These are phyloP conservation scores for Ellobium chinense DNA, from an alignment of 2,888 invertebrate species.

Conservation along the genomic window DNA sequence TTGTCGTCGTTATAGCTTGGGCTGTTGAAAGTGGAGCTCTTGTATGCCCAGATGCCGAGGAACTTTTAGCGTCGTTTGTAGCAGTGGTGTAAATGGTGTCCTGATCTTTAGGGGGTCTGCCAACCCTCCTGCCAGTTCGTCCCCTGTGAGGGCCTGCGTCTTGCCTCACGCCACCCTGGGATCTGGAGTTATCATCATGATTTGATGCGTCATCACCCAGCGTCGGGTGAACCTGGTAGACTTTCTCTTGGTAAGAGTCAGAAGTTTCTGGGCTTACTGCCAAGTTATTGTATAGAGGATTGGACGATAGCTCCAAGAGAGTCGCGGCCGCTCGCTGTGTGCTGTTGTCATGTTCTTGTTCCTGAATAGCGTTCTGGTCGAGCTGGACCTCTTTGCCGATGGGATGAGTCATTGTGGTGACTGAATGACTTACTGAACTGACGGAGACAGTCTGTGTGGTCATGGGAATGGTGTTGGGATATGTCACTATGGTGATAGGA, in stretches of 20 bases:
- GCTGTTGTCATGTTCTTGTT: slow-evolving; percentile 10
- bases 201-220: background rate
- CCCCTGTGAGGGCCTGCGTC: background rate
- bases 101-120: slow-evolving; percentile 28
- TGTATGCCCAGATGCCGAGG: background rate
- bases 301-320: slow-evolving; percentile 24
- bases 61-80: background rate
- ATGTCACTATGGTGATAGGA: too few relatives aligned
- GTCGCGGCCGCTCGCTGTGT: slow-evolving; percentile 29
- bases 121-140: slow-evolving; percentile 21
- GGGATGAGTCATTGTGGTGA: too few relatives aligned
- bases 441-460: too few relatives aligned
- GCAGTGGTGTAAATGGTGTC: background rate
- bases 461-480: too few relatives aligned
- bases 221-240: slow-evolving; percentile 30
- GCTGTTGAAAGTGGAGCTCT: too few relatives aligned
- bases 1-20: too few relatives aligned
- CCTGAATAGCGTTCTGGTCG: too few relatives aligned
- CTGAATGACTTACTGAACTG: too few relatives aligned
- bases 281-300: slow-evolving; percentile 15
- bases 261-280: slow-evolving; percentile 24
- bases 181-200: background rate
- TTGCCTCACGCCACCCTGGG: too few relatives aligned
- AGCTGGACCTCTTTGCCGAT: too few relatives aligned
- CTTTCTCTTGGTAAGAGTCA: slow-evolving; percentile 20